Evolutionary conservation across 2,888 invertebrate species (phyloP).

Genomic region (Melieria crassipennis): DNA sequence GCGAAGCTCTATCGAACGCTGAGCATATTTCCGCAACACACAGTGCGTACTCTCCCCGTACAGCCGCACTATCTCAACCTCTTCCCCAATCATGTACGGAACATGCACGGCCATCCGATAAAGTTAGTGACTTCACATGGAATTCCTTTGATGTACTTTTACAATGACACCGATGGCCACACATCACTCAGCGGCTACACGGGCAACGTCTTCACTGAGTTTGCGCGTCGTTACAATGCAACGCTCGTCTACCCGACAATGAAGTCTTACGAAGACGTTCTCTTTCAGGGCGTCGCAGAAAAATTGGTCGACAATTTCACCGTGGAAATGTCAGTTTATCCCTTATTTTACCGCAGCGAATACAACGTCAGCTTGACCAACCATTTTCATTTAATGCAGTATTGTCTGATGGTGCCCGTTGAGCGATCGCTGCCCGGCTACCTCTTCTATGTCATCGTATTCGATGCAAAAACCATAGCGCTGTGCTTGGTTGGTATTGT

Average conservation of each 20-base stretch:
- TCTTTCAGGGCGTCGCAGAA: background rate
- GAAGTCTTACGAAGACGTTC: background rate
- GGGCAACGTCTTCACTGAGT: conserved; percentile 4
- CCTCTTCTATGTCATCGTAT: conserved; percentile 39
- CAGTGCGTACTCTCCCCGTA: background rate
- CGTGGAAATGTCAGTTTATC: background rate
- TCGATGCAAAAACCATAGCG: conserved; percentile 24
- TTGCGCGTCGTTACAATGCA: conserved; percentile 7
- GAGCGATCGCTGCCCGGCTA: conserved; percentile 40
- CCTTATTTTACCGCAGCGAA: background rate
- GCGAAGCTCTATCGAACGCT: conserved; percentile 3
- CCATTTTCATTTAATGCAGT: background rate
- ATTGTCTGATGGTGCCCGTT: conserved; percentile 32
- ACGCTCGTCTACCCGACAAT: background rate
- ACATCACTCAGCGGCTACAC: conserved; percentile 7
- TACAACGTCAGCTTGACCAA: conserved; percentile 5
- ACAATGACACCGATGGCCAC: background rate
- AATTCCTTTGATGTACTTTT: background rate
- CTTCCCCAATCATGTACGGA: background rate
- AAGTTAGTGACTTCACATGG: background rate
- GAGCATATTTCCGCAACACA: background rate
- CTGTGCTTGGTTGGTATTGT: background rate
- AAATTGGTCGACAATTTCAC: background rate
- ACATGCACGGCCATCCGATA: conserved; percentile 12
- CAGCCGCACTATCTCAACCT: background rate